These are phyloP conservation scores for Chymomyza caudatula DNA, from an alignment of 2,888 invertebrate species.

Conservation along the genomic window DNA sequence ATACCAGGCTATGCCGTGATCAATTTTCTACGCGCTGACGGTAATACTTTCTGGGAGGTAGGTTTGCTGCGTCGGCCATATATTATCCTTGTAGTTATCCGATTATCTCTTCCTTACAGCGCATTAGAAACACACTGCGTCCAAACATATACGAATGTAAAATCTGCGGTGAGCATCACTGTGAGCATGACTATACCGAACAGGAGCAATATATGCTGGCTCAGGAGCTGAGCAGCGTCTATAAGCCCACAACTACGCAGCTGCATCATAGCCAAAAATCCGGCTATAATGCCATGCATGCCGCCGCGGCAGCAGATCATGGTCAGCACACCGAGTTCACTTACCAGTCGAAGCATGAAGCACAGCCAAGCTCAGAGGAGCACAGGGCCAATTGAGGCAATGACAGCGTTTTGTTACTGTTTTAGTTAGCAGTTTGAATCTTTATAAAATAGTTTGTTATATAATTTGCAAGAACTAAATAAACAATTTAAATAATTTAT, in stretches of 20 bases:
- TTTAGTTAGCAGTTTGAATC: conserved; percentile 52
- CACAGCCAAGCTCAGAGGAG: conserved; percentile 20
- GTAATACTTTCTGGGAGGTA: conserved; percentile 86
- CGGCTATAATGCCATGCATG: conserved; percentile 66
- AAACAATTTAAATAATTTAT: conserved; percentile 22
- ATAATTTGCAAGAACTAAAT: conserved; percentile 46
- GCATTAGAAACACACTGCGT: conserved; percentile 85
- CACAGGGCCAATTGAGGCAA: background rate
- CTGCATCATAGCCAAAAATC: conserved; percentile 45
- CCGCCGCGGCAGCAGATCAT: conserved; percentile 36
- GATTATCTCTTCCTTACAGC: conserved; percentile 79
- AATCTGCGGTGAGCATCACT: conserved; percentile 87
- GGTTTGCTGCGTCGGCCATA: too few species aligned
- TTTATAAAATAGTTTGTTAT: conserved; percentile 46
- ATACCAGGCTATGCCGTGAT: conserved; percentile 90
- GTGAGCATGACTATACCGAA: conserved; percentile 82
- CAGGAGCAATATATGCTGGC: conserved; percentile 78
- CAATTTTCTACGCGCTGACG: conserved; percentile 84
- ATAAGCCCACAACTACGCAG: conserved; percentile 54
- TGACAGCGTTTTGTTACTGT: conserved; percentile 20
- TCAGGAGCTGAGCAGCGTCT: conserved; percentile 73
- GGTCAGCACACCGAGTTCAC: conserved; percentile 45
- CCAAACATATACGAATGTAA: conserved; percentile 87
- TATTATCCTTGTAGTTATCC: background rate
- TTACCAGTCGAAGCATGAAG: conserved; percentile 44